Evolutionary conservation across 2,888 invertebrate species (phyloP).

Genomic region (Lepidocyrtinus sp.): DNA sequence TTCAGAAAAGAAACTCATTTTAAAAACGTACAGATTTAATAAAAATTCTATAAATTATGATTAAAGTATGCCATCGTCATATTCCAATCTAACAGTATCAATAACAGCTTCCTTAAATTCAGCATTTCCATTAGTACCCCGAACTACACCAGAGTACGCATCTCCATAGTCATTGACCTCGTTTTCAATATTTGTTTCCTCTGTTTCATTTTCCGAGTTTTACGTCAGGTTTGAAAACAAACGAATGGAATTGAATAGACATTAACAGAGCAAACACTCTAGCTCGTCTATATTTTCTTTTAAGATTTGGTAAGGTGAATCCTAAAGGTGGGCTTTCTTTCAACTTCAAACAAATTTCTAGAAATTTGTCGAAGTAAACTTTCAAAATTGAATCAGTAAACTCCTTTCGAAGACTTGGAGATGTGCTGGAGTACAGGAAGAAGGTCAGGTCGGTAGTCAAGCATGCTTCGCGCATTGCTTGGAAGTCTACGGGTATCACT

Average conservation of each 20-base stretch:
- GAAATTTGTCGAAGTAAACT: slow-evolving; percentile 48
- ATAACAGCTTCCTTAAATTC: slow-evolving; percentile 19
- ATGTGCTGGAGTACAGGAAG: slow-evolving; percentile 54
- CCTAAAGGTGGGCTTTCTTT: slow-evolving; percentile 20
- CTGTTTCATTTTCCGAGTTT: background rate
- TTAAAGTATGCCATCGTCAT: slow-evolving; percentile 18
- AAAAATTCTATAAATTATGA: background rate
- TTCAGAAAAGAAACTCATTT: background rate
- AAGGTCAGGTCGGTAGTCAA: slow-evolving; percentile 55
- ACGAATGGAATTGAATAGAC: slow-evolving; percentile 16
- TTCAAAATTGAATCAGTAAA: slow-evolving; percentile 22
- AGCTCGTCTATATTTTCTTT: slow-evolving; percentile 11
- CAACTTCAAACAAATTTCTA: slow-evolving; percentile 27
- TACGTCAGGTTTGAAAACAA: slow-evolving; percentile 1
- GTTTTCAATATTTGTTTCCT: background rate
- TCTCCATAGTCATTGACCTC: too few relatives aligned
- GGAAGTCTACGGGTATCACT: slow-evolving; percentile 59
- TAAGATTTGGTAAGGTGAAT: slow-evolving; percentile 27
- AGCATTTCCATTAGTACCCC: background rate
- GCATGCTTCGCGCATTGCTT: slow-evolving; percentile 56
- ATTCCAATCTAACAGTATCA: slow-evolving; percentile 8
- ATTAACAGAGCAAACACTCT: slow-evolving; percentile 10
- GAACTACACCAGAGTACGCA: background rate
- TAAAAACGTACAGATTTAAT: background rate
- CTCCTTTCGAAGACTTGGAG: slow-evolving; percentile 19